phyloP scores from a whole-genome alignment of 2,113 vertebrate species.

The Serilophus lunatus region DNA sequence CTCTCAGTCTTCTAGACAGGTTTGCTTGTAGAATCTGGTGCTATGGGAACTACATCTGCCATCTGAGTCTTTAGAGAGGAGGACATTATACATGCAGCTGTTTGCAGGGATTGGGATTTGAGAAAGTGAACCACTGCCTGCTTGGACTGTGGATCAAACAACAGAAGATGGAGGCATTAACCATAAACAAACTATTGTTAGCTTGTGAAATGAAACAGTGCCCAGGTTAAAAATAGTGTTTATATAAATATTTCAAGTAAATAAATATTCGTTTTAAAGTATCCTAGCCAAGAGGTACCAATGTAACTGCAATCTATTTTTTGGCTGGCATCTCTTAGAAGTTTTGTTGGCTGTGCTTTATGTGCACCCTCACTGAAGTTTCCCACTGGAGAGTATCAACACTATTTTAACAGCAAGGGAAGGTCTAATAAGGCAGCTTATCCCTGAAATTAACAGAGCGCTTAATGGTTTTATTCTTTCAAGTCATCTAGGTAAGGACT shows the following conservation, averaged over 20 bases:
- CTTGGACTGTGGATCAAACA: not conserved
- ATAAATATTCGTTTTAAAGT: not conserved
- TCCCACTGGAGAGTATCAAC: not conserved
- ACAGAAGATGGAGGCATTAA: not conserved
- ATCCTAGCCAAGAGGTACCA: too few relatives aligned
- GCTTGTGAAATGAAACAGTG: not conserved
- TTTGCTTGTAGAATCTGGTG: not conserved
- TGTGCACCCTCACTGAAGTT: not conserved
- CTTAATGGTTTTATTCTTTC: not conserved
- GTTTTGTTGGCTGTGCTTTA: not conserved
- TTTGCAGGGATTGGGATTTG: not conserved
- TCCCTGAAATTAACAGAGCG: not conserved
- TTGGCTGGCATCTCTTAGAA: not conserved
- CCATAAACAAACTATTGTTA: not conserved
- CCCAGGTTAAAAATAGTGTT: not conserved
- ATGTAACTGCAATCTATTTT: too few relatives aligned
- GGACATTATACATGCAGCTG: not conserved
- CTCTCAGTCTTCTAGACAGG: not conserved
- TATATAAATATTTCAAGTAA: not conserved
- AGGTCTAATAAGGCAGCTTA: not conserved
- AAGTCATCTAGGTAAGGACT: not conserved
- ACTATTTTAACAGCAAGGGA: not conserved
- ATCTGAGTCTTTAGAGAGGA: not conserved
- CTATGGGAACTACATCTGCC: not conserved
- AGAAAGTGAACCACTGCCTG: not conserved